Percentiles rank a stretch among this genome's conserved stretches.
These are phyloP conservation scores for Gobionotothen gibberifrons DNA, from an alignment of 2,797 vertebrate genomes.

Conservation along the genomic window DNA sequence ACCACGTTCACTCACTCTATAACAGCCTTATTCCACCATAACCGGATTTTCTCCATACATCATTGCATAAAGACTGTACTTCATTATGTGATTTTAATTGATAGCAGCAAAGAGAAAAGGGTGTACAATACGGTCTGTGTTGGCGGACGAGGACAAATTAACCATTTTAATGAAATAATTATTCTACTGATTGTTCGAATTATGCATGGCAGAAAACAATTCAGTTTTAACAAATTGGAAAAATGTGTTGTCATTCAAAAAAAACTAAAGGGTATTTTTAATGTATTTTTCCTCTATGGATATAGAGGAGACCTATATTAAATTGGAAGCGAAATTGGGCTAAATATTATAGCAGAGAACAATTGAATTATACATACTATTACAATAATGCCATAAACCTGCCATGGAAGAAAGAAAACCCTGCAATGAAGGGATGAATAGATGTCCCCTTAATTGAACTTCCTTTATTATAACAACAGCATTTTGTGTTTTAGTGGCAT, in stretches of 20 bases:
- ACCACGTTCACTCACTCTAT: slow-evolving; percentile 54
- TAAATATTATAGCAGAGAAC: slow-evolving; percentile 21
- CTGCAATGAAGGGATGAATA: not conserved
- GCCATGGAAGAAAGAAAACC: not conserved
- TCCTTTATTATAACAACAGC: not conserved
- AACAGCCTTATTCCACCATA: slow-evolving; percentile 74
- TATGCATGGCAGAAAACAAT: slow-evolving; percentile 66
- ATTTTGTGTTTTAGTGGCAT: not conserved
- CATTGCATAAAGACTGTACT: slow-evolving; percentile 68
- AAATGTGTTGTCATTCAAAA: slow-evolving; percentile 56
- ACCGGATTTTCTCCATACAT: slow-evolving; percentile 76
- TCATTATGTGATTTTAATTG: slow-evolving; percentile 80
- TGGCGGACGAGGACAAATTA: slow-evolving; percentile 71
- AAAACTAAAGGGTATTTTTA: slow-evolving; percentile 43
- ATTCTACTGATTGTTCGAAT: slow-evolving; percentile 67
- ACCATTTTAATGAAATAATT: slow-evolving; percentile 76
- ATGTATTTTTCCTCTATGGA: slow-evolving; percentile 42
- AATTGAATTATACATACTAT: not conserved
- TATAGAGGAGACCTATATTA: slow-evolving; percentile 14
- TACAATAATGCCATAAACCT: slow-evolving; percentile 7
- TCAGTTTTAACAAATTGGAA: slow-evolving; percentile 58
- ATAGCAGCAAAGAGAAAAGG: slow-evolving; percentile 64
- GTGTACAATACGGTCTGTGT: slow-evolving; percentile 51
- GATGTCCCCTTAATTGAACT: not conserved
- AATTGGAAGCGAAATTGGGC: slow-evolving; percentile 2